Evolutionary conservation across 2,797 vertebrate genomes (phyloP).

Genomic region (Urophycis tenuis): DNA sequence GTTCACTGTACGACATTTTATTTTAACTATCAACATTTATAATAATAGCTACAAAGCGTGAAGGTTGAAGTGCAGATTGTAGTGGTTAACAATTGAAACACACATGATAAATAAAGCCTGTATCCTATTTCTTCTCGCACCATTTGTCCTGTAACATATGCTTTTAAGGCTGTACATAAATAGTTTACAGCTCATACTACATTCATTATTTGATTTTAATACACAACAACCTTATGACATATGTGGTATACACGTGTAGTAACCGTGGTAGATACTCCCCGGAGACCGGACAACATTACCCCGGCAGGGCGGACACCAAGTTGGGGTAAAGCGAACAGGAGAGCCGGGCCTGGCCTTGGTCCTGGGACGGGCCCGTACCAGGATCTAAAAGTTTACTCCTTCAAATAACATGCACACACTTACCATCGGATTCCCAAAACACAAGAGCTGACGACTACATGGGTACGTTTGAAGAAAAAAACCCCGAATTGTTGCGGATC

Average conservation of each 20-base stretch:
- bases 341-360: constrained; percentile 3
- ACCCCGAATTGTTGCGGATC: background rate
- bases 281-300: background rate
- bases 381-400: background rate
- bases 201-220: too few species aligned
- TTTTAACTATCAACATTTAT: background rate
- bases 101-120: background rate
- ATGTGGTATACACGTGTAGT: too few species aligned
- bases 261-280: too few species aligned
- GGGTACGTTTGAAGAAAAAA: background rate
- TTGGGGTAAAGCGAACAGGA: constrained; percentile 31
- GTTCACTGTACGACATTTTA: background rate
- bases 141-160: background rate
- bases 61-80: background rate
- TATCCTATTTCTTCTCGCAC: background rate
- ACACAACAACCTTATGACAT: too few species aligned
- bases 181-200: too few species aligned
- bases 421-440: background rate
- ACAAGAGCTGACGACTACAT: background rate
- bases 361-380: background rate
- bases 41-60: background rate
- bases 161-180: background rate
- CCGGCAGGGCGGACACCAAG: background rate
- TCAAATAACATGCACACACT: background rate
- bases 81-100: constrained; percentile 2